phyloP scores from a whole-genome alignment of 1,140 invertebrate genomes.

The Solen grandis region DNA sequence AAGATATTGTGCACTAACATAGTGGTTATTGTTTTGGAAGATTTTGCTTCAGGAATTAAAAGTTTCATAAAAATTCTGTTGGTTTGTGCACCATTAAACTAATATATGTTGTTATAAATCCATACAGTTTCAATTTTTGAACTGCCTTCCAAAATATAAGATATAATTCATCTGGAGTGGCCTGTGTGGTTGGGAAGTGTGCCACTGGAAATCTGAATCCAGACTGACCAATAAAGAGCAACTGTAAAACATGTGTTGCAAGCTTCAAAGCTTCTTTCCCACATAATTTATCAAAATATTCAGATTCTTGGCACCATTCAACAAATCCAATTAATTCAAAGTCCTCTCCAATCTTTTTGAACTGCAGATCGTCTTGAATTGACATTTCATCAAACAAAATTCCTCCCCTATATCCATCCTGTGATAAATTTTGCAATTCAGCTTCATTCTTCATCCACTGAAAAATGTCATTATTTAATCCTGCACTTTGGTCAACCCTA shows the following conservation, averaged over 20 bases:
- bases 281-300: background rate
- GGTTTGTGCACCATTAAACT: constrained; percentile 48
- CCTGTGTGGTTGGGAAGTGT: constrained; percentile 31
- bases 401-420: constrained; percentile 36
- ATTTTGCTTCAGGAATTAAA: background rate
- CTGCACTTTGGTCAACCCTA: constrained; percentile 38
- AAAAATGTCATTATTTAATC: constrained; percentile 36
- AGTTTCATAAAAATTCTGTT: constrained; percentile 52
- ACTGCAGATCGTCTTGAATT: too few species aligned
- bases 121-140: constrained; percentile 12
- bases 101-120: constrained; percentile 36
- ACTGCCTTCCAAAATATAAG: constrained; percentile 43
- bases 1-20: background rate
- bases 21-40: background rate
- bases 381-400: constrained; percentile 52
- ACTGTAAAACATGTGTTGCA: constrained; percentile 50
- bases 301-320: constrained; percentile 2
- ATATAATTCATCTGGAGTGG: constrained; percentile 22
- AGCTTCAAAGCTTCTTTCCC: constrained; percentile 9
- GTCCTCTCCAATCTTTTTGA: constrained; percentile 35
- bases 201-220: constrained; percentile 54
- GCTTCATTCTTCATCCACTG: constrained; percentile 46
- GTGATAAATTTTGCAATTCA: constrained; percentile 18
- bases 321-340: too few species aligned
- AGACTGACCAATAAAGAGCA: constrained; percentile 45